Conservation (phyloP, 2,797 vertebrate species). For the Myotis myotis region DNA sequence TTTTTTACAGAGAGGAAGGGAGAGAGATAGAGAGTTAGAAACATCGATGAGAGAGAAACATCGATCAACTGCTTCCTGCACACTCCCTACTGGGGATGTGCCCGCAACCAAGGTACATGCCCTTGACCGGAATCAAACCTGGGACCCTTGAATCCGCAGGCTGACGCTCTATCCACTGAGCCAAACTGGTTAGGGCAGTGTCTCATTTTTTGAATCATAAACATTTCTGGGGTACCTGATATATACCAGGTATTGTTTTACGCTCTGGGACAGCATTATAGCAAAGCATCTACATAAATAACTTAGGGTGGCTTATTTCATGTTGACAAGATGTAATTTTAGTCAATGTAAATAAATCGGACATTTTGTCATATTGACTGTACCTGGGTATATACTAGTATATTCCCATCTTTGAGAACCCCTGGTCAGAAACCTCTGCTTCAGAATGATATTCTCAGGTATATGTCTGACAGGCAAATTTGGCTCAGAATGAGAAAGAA, state of each 20-base stretch:
- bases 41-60: no score
- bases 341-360: constrained; percentile 18
- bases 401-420: constrained; percentile 6
- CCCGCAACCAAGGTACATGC: no score
- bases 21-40: no score
- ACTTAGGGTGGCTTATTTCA: not conserved
- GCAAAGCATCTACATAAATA: not conserved
- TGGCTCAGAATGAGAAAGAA: constrained; percentile 44
- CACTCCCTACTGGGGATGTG: no score
- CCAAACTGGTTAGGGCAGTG: not conserved
- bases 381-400: not conserved
- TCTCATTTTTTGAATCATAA: not conserved
- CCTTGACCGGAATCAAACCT: no score
- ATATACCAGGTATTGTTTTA: not conserved
- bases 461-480: not conserved
- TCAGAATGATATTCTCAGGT: constrained; percentile 26
- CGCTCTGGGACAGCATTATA: not conserved
- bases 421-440: constrained; percentile 7
- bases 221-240: not conserved
- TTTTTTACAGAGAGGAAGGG: no score
- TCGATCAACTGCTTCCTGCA: no score
- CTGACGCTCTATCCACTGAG: no score
- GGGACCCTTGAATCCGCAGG: no score
- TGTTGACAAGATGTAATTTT: constrained; percentile 11
- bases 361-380: not conserved